Evolutionary conservation across 1,140 invertebrate species (phyloP).

Genomic region (Apis cerana): DNA sequence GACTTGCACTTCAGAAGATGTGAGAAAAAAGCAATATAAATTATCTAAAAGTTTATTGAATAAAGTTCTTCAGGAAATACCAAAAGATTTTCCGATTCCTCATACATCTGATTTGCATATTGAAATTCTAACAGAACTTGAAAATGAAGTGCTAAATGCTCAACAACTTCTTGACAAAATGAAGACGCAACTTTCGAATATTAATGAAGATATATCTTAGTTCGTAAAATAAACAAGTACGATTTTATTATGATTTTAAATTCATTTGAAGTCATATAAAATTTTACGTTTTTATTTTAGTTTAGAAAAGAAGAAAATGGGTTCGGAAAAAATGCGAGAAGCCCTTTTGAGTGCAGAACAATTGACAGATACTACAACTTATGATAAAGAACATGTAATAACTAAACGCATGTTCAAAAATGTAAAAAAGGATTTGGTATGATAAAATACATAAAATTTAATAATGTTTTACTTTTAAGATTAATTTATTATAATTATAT

Average conservation of each 20-base stretch:
- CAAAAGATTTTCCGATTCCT: conserved; percentile 64
- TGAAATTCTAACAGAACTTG: conserved; percentile 57
- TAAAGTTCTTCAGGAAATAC: conserved; percentile 54
- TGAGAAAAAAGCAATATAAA: conserved; percentile 58
- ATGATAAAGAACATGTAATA: conserved; percentile 49
- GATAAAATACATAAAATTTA: conserved; percentile 3
- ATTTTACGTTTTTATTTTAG: conserved; percentile 52
- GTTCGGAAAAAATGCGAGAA: conserved; percentile 68
- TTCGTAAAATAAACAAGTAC: conserved; percentile 45
- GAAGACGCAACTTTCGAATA: conserved; percentile 37
- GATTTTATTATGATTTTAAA: not conserved
- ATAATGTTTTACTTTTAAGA: not conserved
- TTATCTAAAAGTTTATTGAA: conserved; percentile 57
- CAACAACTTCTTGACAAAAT: conserved; percentile 36
- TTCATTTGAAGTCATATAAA: not conserved
- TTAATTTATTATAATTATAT: not conserved
- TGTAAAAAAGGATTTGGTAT: conserved; percentile 72
- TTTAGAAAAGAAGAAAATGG: conserved; percentile 65
- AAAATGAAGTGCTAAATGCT: conserved; percentile 50
- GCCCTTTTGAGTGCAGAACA: conserved; percentile 49
- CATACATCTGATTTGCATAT: conserved; percentile 64
- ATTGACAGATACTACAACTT: conserved; percentile 51
- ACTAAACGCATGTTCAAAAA: conserved; percentile 58
- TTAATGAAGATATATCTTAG: conserved; percentile 63
- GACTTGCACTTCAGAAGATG: conserved; percentile 42